Evolutionary conservation across 2,888 invertebrate species (phyloP).

Genomic region (Athetis lepigone): DNA sequence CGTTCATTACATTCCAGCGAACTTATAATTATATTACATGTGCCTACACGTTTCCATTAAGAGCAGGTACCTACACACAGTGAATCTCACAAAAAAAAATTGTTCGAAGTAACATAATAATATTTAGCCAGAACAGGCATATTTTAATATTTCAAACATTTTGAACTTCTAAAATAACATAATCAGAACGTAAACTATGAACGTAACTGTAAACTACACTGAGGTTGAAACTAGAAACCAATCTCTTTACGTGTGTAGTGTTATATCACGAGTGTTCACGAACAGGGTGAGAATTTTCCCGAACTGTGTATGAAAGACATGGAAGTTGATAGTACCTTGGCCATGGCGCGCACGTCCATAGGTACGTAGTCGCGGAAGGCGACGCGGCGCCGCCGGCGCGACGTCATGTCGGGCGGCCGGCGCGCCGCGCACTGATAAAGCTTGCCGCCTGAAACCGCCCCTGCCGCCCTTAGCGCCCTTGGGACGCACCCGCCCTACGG

Average conservation of each 20-base stretch:
- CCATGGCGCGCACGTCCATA: conserved; percentile 87
- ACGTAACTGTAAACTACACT: conserved; percentile 17
- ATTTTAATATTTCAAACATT: neutral
- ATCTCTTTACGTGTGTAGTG: conserved; percentile 13
- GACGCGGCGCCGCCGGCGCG: conserved; percentile 87
- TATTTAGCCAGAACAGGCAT: neutral
- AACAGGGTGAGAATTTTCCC: conserved; percentile 12
- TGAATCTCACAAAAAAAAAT: conserved; percentile 17
- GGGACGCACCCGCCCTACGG: conserved; percentile 57
- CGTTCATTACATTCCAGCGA: conserved; percentile 30
- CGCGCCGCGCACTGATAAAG: conserved; percentile 81
- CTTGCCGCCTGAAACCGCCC: conserved; percentile 54
- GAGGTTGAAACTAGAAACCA: conserved; percentile 32
- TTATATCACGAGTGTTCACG: conserved; percentile 23
- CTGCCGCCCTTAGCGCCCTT: conserved; percentile 51
- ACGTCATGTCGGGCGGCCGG: conserved; percentile 81
- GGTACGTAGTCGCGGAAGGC: conserved; percentile 87
- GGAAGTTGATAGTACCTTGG: conserved; percentile 77
- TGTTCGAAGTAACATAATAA: neutral
- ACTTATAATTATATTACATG: conserved; percentile 25
- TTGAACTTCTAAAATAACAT: conserved; percentile 13
- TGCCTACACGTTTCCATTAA: conserved; percentile 40
- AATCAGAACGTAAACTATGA: conserved; percentile 7
- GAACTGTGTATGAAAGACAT: conserved; percentile 26
- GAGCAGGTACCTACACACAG: conserved; percentile 5